Evolutionary conservation across 2,888 invertebrate genomes (phyloP).

Genomic region (Caenorhabditis uteleia): DNA sequence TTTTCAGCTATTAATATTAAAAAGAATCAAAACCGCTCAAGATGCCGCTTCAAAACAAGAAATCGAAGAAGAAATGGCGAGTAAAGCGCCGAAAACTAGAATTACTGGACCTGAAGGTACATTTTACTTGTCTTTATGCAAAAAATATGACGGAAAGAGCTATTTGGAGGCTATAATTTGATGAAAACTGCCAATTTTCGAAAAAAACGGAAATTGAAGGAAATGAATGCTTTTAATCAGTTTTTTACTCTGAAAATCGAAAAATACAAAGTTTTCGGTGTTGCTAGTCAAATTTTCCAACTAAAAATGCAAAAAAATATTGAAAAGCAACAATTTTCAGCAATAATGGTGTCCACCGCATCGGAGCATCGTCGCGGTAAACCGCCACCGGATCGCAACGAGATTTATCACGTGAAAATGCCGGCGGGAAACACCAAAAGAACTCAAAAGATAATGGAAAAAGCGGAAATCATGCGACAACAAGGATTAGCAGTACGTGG

Average conservation of each 20-base stretch:
- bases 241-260: too few species aligned
- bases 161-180: too few species aligned
- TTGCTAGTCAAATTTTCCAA: too few species aligned
- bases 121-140: too few species aligned
- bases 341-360: neutral
- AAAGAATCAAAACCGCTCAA: slow-evolving; percentile 29
- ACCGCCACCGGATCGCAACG: slow-evolving; percentile 53
- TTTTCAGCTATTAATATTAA: slow-evolving; percentile 37
- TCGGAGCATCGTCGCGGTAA: slow-evolving; percentile 33
- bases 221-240: too few species aligned
- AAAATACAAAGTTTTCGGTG: too few species aligned
- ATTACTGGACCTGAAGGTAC: slow-evolving; percentile 20
- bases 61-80: slow-evolving; percentile 1
- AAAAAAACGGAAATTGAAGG: too few species aligned
- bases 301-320: too few species aligned
- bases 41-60: slow-evolving; percentile 3
- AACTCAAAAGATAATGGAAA: slow-evolving; percentile 52
- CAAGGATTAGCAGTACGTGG: slow-evolving; percentile 53
- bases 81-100: neutral
- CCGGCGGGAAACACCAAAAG: slow-evolving; percentile 57
- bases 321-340: neutral
- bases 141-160: too few species aligned
- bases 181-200: too few species aligned
- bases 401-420: slow-evolving; percentile 65
- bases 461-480: slow-evolving; percentile 43